These are phyloP conservation scores for Eristalis pertinax DNA, from an alignment of 2,888 invertebrate species.

Conservation along the genomic window DNA sequence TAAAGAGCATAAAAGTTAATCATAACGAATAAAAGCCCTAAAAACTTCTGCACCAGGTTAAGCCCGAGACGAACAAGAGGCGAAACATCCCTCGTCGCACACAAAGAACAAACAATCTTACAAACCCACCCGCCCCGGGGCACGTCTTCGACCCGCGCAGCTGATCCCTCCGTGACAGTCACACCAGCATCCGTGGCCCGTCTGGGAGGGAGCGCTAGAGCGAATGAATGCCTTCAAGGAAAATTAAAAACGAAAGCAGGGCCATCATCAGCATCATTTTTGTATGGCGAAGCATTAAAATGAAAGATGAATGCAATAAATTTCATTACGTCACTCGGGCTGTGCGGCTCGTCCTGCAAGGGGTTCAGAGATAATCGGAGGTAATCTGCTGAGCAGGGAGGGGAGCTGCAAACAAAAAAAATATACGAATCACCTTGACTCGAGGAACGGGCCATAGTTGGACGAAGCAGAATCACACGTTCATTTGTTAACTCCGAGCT, in stretches of 20 bases:
- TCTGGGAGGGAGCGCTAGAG: not conserved
- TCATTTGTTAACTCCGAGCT: constrained; percentile 20
- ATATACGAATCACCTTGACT: constrained; percentile 44
- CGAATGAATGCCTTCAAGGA: constrained; percentile 60
- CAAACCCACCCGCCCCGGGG: constrained; percentile 2
- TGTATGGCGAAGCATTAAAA: constrained; percentile 60
- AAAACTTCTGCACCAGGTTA: constrained; percentile 51
- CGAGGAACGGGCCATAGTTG: constrained; percentile 21
- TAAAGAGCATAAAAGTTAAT: constrained; percentile 62
- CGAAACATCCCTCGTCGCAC: constrained; percentile 22
- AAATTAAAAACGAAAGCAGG: constrained; percentile 68
- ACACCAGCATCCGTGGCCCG: constrained; percentile 5
- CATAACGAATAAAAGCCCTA: constrained; percentile 66
- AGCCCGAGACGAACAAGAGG: constrained; percentile 4
- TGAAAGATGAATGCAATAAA: constrained; percentile 69
- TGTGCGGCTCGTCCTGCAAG: constrained; percentile 5
- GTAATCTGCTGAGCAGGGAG: constrained; percentile 39
- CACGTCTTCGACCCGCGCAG: constrained; percentile 10
- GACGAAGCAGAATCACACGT: constrained; percentile 10
- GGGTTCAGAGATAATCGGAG: constrained; percentile 51
- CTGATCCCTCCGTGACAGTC: constrained; percentile 66
- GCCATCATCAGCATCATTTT: constrained; percentile 58
- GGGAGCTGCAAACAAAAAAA: not conserved
- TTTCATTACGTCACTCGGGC: constrained; percentile 62
- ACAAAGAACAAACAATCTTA: constrained; percentile 47